Evolutionary conservation across 2,113 vertebrate species (phyloP).

Genomic region (Leptobrachium ailaonicum): DNA sequence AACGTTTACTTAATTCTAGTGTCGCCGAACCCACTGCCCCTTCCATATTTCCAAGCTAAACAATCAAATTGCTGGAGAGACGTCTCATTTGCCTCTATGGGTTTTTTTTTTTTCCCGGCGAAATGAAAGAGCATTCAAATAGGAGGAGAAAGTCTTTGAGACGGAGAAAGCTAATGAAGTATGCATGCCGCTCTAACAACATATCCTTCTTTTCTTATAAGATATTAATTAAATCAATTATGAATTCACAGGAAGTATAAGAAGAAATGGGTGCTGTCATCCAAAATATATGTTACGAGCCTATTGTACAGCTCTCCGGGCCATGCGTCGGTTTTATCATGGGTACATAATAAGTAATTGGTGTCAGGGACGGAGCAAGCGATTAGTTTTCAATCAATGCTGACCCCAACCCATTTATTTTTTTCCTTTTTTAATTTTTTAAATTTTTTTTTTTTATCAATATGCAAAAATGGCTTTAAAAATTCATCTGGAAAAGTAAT

Average conservation of each 20-base stretch:
- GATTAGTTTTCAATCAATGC: constrained; percentile 34
- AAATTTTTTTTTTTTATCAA: constrained; percentile 19
- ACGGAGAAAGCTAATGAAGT: constrained; percentile 46
- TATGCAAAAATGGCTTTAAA: constrained; percentile 35
- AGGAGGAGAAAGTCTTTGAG: constrained; percentile 40
- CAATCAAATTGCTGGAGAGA: constrained; percentile 13
- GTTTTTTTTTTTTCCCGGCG: constrained; percentile 16
- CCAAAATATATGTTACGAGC: constrained; percentile 19
- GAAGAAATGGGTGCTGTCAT: constrained; percentile 22
- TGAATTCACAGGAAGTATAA: constrained; percentile 31
- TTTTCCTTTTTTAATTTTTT: background rate
- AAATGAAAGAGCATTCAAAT: constrained; percentile 45
- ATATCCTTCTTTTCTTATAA: constrained; percentile 39
- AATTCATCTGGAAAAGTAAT: constrained; percentile 33
- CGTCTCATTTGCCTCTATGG: constrained; percentile 28
- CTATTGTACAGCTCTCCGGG: constrained; percentile 13
- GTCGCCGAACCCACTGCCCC: background rate
- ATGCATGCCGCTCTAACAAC: constrained; percentile 27
- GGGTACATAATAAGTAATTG: constrained; percentile 42
- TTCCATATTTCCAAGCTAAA: constrained; percentile 17
- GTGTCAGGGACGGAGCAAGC: constrained; percentile 51
- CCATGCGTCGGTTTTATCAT: background rate
- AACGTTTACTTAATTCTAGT: too few species aligned
- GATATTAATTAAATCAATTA: constrained; percentile 50
- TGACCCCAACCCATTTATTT: too few species aligned